Evolutionary conservation across 2,797 vertebrate genomes (phyloP).

Genomic region (Enteromius paludinosus): DNA sequence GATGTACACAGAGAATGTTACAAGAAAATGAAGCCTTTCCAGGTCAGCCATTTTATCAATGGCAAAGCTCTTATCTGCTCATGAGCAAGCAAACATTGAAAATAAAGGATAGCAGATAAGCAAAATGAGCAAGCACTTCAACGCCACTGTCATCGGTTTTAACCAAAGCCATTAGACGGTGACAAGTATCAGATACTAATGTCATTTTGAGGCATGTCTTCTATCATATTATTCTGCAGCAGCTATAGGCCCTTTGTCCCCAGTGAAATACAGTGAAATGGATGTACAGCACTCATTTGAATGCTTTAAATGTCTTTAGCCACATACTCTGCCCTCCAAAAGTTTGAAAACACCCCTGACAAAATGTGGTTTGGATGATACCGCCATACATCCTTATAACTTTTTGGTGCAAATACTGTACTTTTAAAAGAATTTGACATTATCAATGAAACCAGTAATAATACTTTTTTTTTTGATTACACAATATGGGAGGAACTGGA

Average conservation of each 20-base stretch:
- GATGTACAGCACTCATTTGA: conserved; percentile 60
- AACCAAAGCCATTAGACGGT: conserved; percentile 72
- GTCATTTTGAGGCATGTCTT: conserved; percentile 65
- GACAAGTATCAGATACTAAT: conserved; percentile 72
- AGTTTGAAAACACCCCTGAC: no score
- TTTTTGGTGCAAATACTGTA: no score
- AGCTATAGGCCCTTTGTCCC: conserved; percentile 43
- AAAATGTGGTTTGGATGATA: no score
- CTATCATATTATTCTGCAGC: conserved; percentile 48
- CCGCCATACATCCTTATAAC: no score
- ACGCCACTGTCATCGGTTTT: conserved; percentile 66
- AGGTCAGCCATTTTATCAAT: conserved; percentile 74
- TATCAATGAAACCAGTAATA: no score
- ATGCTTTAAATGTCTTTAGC: conserved; percentile 40
- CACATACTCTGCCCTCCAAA: no score
- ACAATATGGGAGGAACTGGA: conserved; percentile 39
- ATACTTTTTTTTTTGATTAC: no score
- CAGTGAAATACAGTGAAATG: conserved; percentile 36
- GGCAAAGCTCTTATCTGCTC: conserved; percentile 75
- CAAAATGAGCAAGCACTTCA: conserved; percentile 70
- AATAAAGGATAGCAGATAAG: conserved; percentile 63
- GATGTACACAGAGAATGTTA: conserved; percentile 75
- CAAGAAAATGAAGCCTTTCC: conserved; percentile 70
- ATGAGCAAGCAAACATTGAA: conserved; percentile 54
- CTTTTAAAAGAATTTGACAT: no score